A percentile compares a stretch with the other conserved stretches of the same genome.
phyloP scores from a whole-genome alignment of 2,888 invertebrate genomes.

The Drosophila borealis region DNA sequence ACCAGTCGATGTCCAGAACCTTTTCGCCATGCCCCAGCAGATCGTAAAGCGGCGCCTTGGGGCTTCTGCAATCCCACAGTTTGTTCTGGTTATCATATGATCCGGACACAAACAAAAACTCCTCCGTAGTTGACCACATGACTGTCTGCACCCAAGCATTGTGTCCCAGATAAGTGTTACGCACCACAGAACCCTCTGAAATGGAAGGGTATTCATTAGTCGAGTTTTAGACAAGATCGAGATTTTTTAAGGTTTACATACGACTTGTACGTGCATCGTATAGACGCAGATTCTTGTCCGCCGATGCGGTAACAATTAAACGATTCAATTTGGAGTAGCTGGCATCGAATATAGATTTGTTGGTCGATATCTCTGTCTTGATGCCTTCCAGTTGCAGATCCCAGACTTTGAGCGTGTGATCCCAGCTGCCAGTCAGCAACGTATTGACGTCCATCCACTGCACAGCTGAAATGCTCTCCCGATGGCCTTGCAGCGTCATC shows the following conservation, averaged over 20 bases:
- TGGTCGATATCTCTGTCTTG: slow-evolving; percentile 93
- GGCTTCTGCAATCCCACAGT: slow-evolving; percentile 97
- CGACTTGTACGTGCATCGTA: slow-evolving; percentile 96
- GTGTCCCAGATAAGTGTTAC: slow-evolving; percentile 93
- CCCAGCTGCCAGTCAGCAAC: slow-evolving; percentile 96
- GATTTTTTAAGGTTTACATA: slow-evolving; percentile 81
- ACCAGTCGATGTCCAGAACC: slow-evolving; percentile 97
- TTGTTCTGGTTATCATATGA: slow-evolving; percentile 96
- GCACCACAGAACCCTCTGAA: slow-evolving; percentile 94
- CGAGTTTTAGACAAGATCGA: background rate
- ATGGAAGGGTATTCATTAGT: slow-evolving; percentile 42
- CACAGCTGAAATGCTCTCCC: slow-evolving; percentile 94
- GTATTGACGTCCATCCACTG: slow-evolving; percentile 93
- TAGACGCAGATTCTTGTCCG: slow-evolving; percentile 95
- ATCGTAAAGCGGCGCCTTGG: slow-evolving; percentile 96
- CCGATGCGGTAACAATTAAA: slow-evolving; percentile 93
- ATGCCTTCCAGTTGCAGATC: slow-evolving; percentile 94
- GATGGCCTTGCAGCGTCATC: slow-evolving; percentile 95
- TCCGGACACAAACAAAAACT: slow-evolving; percentile 95
- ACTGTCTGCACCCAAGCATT: slow-evolving; percentile 96
- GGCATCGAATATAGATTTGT: slow-evolving; percentile 95
- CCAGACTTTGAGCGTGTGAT: slow-evolving; percentile 97
- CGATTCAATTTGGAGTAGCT: slow-evolving; percentile 92
- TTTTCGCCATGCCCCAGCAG: slow-evolving; percentile 97
- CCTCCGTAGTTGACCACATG: slow-evolving; percentile 93